Conservation (phyloP, 2,797 vertebrate genomes). For the Hydrocynus forskahlii region DNA sequence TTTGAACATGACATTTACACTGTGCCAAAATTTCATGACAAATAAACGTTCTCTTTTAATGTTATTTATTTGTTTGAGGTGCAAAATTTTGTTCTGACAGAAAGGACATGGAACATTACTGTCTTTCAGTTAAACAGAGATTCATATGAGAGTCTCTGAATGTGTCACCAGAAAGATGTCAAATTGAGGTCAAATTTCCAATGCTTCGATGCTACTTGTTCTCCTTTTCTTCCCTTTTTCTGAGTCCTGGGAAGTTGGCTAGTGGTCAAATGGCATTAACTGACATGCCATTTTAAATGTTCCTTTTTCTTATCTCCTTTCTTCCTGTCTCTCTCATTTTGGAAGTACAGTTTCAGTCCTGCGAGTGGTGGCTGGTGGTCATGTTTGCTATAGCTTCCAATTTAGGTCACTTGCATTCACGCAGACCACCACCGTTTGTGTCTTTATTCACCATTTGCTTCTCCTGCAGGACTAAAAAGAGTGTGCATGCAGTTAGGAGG, state of each 20-base stretch:
- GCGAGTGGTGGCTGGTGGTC: conserved; percentile 22
- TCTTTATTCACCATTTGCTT: conserved; percentile 8
- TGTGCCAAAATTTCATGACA: no score
- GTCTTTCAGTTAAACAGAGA: no score
- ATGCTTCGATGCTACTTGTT: background rate
- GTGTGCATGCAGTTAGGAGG: background rate
- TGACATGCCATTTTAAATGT: background rate
- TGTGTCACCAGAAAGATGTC: no score
- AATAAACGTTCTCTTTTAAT: no score
- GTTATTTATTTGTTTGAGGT: no score
- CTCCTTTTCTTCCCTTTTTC: background rate
- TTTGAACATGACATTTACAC: no score
- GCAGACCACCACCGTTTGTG: background rate
- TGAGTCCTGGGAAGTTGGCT: background rate
- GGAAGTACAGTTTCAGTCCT: conserved; percentile 29
- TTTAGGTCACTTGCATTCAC: conserved; percentile 17
- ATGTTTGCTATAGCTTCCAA: conserved; percentile 5
- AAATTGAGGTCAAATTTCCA: background rate
- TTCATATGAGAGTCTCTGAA: no score
- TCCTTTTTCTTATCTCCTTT: conserved; percentile 6
- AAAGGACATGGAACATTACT: no score
- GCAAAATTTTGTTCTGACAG: no score
- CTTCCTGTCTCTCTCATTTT: background rate
- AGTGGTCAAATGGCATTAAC: background rate
- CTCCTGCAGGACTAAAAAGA: background rate